Conservation (phyloP, 1,140 invertebrate genomes). For the Chironomus striatipennis region DNA sequence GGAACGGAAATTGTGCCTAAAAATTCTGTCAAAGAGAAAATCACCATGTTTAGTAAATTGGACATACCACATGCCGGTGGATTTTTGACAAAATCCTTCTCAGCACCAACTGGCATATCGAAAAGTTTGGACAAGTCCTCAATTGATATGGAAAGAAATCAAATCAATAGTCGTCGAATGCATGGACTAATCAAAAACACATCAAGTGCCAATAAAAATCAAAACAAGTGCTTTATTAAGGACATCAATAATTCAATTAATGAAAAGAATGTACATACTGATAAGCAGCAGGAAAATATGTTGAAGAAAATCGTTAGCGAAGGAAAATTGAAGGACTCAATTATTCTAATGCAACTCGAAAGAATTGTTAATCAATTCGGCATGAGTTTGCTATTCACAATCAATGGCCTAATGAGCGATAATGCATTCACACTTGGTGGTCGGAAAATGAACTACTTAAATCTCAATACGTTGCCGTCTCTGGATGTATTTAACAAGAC, state of each 20-base stretch:
- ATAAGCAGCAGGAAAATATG: background rate
- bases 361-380: background rate
- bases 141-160: background rate
- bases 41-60: conserved; percentile 4
- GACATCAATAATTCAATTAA: conserved; percentile 10
- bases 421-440: background rate
- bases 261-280: background rate
- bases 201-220: background rate
- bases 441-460: background rate
- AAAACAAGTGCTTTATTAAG: conserved; percentile 10
- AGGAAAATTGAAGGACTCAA: background rate
- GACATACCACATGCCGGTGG: background rate
- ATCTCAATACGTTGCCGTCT: background rate
- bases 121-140: background rate
- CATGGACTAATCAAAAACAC: conserved; percentile 6
- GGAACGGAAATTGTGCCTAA: conserved; percentile 14
- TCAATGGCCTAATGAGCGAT: background rate
- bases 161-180: background rate
- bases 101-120: background rate
- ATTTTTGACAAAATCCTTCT: background rate
- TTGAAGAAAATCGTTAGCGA: background rate
- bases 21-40: background rate
- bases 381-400: background rate
- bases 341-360: background rate
- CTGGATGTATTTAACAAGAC: background rate